Evolutionary conservation across 2,797 vertebrate genomes (phyloP).

Genomic region (Parauchenoglanis ngamensis): DNA sequence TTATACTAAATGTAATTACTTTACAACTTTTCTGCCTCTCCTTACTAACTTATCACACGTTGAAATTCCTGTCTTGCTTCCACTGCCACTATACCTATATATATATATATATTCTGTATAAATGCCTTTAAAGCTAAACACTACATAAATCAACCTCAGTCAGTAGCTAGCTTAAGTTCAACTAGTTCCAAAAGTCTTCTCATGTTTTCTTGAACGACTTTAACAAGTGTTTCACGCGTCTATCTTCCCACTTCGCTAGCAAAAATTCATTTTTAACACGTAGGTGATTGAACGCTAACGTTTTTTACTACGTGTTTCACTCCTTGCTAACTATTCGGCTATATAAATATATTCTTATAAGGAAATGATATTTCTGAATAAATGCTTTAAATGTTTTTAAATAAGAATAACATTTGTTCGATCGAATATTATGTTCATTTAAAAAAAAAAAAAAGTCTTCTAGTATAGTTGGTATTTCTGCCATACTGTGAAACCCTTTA

Average conservation of each 20-base stretch:
- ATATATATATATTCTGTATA: neutral
- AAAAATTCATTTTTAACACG: neutral
- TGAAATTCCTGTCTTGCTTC: neutral
- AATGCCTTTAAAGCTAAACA: neutral
- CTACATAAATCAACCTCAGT: neutral
- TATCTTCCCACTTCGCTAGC: neutral
- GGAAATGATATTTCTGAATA: neutral
- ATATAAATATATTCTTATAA: neutral
- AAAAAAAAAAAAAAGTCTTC: neutral
- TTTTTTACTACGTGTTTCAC: neutral
- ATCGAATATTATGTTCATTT: too few relatives aligned
- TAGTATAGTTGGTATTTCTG: neutral
- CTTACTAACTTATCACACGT: neutral
- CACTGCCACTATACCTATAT: neutral
- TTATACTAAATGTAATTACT: neutral
- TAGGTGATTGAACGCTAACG: neutral
- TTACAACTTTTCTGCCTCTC: neutral
- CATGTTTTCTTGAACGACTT: neutral
- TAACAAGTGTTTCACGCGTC: neutral
- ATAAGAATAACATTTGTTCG: too few relatives aligned
- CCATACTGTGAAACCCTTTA: too few relatives aligned
- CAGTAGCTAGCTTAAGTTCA: neutral
- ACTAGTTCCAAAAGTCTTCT: neutral
- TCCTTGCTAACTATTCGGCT: neutral
- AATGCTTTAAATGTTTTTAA: neutral